These are phyloP conservation scores for Colaptes auratus DNA, from an alignment of 2,113 vertebrate genomes.

Conservation along the genomic window DNA sequence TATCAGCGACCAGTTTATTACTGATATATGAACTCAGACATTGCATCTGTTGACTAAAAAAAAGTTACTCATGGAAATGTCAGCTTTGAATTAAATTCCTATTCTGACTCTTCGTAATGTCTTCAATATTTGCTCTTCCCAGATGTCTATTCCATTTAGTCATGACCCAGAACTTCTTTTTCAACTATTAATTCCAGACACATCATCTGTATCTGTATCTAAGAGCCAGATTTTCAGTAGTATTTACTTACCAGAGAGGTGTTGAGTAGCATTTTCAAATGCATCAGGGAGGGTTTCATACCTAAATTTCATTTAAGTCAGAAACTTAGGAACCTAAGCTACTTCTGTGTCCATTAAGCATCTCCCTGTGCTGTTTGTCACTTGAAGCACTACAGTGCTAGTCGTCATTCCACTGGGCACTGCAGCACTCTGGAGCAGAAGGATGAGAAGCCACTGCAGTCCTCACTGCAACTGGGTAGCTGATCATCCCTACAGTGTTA, in stretches of 20 bases:
- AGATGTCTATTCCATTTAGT: constrained; percentile 20
- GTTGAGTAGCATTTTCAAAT: constrained; percentile 17
- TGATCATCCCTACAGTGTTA: fast-evolving
- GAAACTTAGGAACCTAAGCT: not conserved
- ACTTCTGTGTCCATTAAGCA: not conserved
- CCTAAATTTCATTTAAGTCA: not conserved
- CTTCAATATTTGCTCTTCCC: constrained; percentile 37
- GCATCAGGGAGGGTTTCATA: not conserved
- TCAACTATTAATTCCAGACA: constrained; percentile 21
- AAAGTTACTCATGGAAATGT: not conserved
- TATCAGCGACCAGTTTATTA: not conserved
- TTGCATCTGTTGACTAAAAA: not conserved
- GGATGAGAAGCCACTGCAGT: fast-evolving
- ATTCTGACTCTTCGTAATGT: not conserved
- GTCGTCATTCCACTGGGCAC: not conserved
- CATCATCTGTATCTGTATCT: not conserved
- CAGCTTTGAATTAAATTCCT: not conserved
- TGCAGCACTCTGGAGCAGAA: not conserved
- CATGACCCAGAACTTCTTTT: constrained; percentile 18
- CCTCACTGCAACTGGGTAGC: fast-evolving
- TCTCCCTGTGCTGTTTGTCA: not conserved
- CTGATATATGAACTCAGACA: not conserved
- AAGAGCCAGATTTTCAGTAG: constrained; percentile 5
- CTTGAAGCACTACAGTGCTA: fast-evolving
- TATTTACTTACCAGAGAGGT: not conserved